Conservation (phyloP, 2,888 invertebrate genomes). For the Arge pagana region DNA sequence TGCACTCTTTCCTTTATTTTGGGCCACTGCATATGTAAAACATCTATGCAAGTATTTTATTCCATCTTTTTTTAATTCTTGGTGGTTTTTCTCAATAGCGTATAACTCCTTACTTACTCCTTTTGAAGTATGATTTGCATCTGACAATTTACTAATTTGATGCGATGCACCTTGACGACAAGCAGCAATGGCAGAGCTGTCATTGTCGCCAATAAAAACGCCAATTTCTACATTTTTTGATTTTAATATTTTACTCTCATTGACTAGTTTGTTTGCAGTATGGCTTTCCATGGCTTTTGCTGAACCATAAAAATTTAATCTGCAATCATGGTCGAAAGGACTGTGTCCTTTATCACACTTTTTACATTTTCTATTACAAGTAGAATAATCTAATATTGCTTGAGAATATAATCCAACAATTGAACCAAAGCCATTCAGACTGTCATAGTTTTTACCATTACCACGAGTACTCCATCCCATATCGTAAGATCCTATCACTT, state of each 20-base stretch:
- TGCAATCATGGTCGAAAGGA: constrained; percentile 32
- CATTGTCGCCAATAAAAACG: constrained; percentile 28
- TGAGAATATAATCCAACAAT: constrained; percentile 29
- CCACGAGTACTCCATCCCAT: constrained; percentile 32
- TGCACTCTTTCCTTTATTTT: constrained; percentile 18
- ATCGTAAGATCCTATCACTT: constrained; percentile 29
- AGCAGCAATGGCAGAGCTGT: constrained; percentile 24
- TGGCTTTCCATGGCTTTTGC: constrained; percentile 36
- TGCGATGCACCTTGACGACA: constrained; percentile 4
- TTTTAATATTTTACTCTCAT: constrained; percentile 24
- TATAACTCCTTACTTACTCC: constrained; percentile 5
- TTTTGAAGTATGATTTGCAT: constrained; percentile 15
- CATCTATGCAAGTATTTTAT: constrained; percentile 23
- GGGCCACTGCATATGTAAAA: constrained; percentile 20
- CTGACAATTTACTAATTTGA: constrained; percentile 8
- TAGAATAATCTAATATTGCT: constrained; percentile 29
- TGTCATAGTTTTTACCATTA: constrained; percentile 26
- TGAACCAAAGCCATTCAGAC: constrained; percentile 29
- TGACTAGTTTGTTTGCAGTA: constrained; percentile 24
- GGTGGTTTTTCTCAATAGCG: constrained; percentile 4
- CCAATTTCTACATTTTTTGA: constrained; percentile 21
- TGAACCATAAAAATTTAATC: constrained; percentile 31
- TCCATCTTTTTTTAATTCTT: constrained; percentile 1
- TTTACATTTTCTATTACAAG: constrained; percentile 27
- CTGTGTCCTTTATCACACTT: constrained; percentile 27